Conservation (phyloP, 2,797 vertebrate species). For the Spondyliosoma cantharus region DNA sequence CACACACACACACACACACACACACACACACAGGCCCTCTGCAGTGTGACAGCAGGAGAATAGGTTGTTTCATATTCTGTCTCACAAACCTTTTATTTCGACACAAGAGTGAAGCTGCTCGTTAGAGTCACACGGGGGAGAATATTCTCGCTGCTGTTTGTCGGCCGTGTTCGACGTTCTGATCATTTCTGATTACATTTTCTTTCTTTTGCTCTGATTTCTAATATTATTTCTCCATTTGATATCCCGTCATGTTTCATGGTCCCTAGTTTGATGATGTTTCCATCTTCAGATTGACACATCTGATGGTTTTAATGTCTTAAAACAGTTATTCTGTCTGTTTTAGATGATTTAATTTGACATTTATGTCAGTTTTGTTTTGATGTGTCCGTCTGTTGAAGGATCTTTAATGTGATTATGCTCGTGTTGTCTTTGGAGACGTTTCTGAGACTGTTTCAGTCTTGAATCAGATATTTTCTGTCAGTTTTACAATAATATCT, state of each 20-base stretch:
- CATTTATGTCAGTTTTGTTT: not conserved
- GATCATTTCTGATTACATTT: not conserved
- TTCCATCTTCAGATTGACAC: not conserved
- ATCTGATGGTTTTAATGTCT: not conserved
- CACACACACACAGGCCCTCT: not conserved
- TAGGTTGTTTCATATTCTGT: conserved; percentile 36
- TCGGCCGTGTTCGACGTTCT: not conserved
- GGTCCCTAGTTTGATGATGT: not conserved
- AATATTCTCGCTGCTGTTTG: not conserved
- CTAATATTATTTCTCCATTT: not conserved
- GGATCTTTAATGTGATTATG: too few relatives aligned
- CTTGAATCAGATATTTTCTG: not conserved
- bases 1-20: not conserved
- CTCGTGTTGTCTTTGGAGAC: not conserved
- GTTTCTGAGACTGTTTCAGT: not conserved
- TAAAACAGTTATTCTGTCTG: not conserved
- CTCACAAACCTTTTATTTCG: conserved; percentile 51
- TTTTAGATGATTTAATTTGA: not conserved
- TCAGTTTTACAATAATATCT: too few relatives aligned
- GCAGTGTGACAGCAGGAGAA: conserved; percentile 48
- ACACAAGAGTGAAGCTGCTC: conserved; percentile 19
- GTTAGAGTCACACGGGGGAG: conserved; percentile 9
- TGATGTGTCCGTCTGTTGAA: not conserved
- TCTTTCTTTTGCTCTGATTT: too few relatives aligned
- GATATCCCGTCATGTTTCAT: not conserved